phyloP scores from a whole-genome alignment of 2,113 vertebrate genomes.

The Larimichthys crocea region DNA sequence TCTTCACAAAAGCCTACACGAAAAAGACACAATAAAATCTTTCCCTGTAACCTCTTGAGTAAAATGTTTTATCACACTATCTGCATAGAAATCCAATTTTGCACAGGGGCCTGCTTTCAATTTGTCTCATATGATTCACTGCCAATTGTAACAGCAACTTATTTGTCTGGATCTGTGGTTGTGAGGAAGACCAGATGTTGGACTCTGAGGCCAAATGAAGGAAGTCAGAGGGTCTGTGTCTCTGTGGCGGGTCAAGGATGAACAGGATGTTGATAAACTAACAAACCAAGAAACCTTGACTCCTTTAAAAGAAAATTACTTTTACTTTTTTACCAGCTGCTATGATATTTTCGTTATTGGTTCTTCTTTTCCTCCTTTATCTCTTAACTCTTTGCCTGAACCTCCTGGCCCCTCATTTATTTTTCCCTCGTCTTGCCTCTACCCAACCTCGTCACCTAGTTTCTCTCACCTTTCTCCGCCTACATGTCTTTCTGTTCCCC shows the following conservation, averaged over 20 bases:
- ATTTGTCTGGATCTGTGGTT: conserved; percentile 50
- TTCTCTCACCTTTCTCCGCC: conserved; percentile 36
- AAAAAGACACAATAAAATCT: conserved; percentile 12
- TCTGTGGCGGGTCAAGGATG: conserved; percentile 59
- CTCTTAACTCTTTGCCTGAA: not conserved
- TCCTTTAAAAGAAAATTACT: not conserved
- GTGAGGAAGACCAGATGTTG: conserved; percentile 68
- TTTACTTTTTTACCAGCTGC: not conserved
- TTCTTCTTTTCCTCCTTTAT: not conserved
- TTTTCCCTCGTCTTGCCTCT: conserved; percentile 10
- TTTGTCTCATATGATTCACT: conserved; percentile 46
- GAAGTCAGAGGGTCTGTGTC: conserved; percentile 52
- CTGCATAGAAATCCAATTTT: conserved; percentile 25
- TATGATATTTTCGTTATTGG: not conserved
- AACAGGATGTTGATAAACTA: conserved; percentile 73
- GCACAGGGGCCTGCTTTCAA: conserved; percentile 41
- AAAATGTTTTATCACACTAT: conserved; percentile 28
- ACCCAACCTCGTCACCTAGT: not conserved
- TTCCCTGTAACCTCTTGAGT: conserved; percentile 1
- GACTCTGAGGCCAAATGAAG: conserved; percentile 49
- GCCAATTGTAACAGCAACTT: conserved; percentile 59
- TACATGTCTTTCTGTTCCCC: conserved; percentile 5
- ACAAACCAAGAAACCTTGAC: conserved; percentile 51
- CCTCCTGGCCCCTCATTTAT: conserved; percentile 10
- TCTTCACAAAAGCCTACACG: not conserved